These are phyloP conservation scores for Drosophila rhopaloa DNA, from an alignment of 1,140 invertebrate genomes.

Conservation along the genomic window DNA sequence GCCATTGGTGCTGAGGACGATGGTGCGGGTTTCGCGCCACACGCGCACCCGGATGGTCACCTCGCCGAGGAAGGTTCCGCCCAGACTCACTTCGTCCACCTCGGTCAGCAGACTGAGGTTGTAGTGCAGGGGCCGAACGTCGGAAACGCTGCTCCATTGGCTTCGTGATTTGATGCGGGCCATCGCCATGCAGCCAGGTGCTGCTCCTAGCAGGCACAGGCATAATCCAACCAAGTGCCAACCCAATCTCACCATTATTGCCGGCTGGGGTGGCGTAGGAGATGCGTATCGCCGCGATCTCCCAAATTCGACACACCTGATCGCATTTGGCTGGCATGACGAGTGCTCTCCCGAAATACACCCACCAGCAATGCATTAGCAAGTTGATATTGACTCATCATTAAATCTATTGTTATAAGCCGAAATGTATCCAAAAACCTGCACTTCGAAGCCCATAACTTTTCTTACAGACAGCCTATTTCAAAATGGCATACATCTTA, in stretches of 20 bases:
- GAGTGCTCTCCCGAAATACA: neutral
- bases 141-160: neutral
- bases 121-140: conserved; percentile 3
- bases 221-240: neutral
- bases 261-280: neutral
- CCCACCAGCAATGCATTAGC: neutral
- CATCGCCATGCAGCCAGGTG: neutral
- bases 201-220: neutral
- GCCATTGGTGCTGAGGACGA: neutral
- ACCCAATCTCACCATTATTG: neutral
- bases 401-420: too few species aligned
- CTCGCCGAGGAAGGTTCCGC: neutral
- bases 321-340: neutral
- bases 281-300: neutral
- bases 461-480: too few species aligned
- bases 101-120: conserved; percentile 8
- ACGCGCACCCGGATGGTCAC: conserved; percentile 2
- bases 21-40: neutral
- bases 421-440: too few species aligned
- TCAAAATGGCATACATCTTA: too few species aligned
- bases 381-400: too few species aligned
- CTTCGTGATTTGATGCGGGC: neutral
- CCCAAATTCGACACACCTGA: neutral
- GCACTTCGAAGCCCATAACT: too few species aligned
- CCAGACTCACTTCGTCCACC: neutral